Conservation (phyloP, 2,888 invertebrate genomes). For the Cephus runcator region DNA sequence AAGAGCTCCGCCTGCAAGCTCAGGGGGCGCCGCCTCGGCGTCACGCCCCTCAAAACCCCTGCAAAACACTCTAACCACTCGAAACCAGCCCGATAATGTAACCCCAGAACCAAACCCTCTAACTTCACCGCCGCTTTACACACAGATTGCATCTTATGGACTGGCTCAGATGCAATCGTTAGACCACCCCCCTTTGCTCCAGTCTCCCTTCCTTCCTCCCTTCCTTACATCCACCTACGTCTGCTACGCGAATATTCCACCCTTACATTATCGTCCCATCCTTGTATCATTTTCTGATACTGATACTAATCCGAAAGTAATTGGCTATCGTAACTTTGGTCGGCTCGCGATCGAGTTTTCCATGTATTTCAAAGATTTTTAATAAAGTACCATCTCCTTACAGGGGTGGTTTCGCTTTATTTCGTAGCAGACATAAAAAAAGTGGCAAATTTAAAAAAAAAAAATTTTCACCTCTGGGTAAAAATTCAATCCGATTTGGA, state of each 20-base stretch:
- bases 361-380: background rate
- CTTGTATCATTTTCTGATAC: background rate
- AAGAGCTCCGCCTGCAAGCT: slow-evolving; percentile 62
- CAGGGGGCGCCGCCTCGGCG: slow-evolving; percentile 40
- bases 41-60: slow-evolving; percentile 51
- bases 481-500: slow-evolving; percentile 49
- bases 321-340: background rate
- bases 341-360: background rate
- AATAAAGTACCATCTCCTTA: background rate
- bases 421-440: background rate
- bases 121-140: slow-evolving; percentile 51
- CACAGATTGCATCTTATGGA: slow-evolving; percentile 52
- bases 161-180: slow-evolving; percentile 50
- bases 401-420: background rate
- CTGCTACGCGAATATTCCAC: background rate
- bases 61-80: slow-evolving; percentile 13
- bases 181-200: slow-evolving; percentile 30
- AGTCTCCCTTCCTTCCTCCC: background rate
- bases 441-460: too few relatives aligned
- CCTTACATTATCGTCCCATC: background rate
- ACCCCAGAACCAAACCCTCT: slow-evolving; percentile 19
- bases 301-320: background rate
- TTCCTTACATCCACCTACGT: background rate
- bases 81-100: slow-evolving; percentile 27
- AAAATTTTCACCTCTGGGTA: background rate